Base-by-base conservation (phyloP, 1,140 invertebrate species). In the Zaprionus capensis region DNA sequence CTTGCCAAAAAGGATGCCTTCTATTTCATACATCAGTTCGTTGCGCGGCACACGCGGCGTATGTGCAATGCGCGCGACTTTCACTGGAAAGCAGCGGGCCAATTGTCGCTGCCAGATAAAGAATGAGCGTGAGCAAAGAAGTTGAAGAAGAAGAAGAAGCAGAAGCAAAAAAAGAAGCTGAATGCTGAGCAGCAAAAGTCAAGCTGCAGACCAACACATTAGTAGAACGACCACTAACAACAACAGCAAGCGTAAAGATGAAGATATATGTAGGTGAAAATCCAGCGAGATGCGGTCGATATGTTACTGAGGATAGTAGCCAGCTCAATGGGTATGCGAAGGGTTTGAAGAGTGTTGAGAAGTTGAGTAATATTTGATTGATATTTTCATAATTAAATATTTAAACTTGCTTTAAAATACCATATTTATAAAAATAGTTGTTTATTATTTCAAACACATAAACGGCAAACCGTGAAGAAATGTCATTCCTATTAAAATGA, bases 1-100 rank as follows among this genome's bases (percentile, higher is more conserved):
- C 74, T 63, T 22, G 55, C 71, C 61, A 46, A 49, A 71, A 75
- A 59, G 76, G 90, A 82, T 87, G 41, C 41, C 41, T 17, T 76
- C 34, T 70, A 71, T 80, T 87, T 87, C 82, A 81, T 84, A 81
- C 83, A 78, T 67, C 82, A 56, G 53, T 66, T 61, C 28, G 51
- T 56, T n/a, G 20, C 12, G 51, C n/a, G 76, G 46, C 61, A 24
- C 1, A 75, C 76, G 64, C 73, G 81, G 78, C 78, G 76, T 70
- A 81, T 77, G 74, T 51, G 46, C 20, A 51, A 51, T 14, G 46
- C 4, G 41, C 59, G 78, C 76, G 75, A 78, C 77, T 78, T 73
- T 69, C 75, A 75, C 56, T 81, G 71, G 78, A 77, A 83, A 78
- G 49, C 69, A 71, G 61, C 55, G 66, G 31, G 53, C 62, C 57